Base-by-base conservation (phyloP, 2,113 vertebrate genomes). In the Saimiri boliviensis region DNA sequence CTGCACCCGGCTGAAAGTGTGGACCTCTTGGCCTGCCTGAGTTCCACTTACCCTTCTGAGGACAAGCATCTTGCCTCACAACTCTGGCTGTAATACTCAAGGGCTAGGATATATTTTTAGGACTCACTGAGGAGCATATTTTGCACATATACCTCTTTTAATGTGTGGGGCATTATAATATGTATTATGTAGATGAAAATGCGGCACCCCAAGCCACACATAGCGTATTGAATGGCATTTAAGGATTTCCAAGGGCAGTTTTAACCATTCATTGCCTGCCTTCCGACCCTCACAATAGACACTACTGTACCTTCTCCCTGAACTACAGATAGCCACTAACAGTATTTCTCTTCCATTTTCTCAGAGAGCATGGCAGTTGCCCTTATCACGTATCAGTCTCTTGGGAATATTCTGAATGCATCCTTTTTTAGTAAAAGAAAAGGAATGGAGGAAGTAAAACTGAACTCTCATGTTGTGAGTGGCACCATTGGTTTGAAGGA, bases 391-490 rank as follows among this genome's bases (percentile, higher is more conserved):
- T 94, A 97, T 1, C 7, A 1, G 8, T 66, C 77, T n/a, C 81
- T 97, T 23, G 95, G 96, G 30, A 5, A 88, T 70, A 4, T 86
- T 77, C 76, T 96, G 25, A 74, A 97, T 32, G 97, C 45, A 70
- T 97, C 97, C 9, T 97, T 96, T 73, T 97, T 97, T 27, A 79
- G 1, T 25, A 52, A 82, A 0, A 10, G 60, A 52, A 84, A 42
- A 79, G 63, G 91, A 2, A 16, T 23, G 19, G 8, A 19, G 20
- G 87, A 60, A 60, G 60, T 97, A 7, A 77, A 52, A 40, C 17
- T 98, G 77, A 98, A 86, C 58, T 98, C 96, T 2, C 23, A 0
- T 8, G 23, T 98, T 16, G 88, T 97, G 8, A 93, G 98, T 20
- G 95, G 91, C 14, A 93, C 93, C 17, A 32, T 85, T 6, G 85